Evolutionary conservation across 92 coral and sea anemone species (phyloP).

Genomic region (Paragorgia papillata): DNA sequence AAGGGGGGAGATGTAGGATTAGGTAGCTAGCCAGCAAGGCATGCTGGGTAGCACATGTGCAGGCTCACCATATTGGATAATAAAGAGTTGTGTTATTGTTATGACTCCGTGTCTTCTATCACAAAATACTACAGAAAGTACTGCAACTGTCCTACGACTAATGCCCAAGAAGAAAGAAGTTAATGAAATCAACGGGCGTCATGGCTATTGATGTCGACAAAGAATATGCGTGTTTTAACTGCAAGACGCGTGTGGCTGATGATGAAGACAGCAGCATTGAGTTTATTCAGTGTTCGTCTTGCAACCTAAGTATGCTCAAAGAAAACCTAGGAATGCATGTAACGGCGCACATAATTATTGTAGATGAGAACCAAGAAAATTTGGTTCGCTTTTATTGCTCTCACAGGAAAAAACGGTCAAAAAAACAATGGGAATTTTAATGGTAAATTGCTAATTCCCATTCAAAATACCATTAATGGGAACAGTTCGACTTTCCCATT

Average conservation of each 20-base stretch:
- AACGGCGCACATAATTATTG: conserved; percentile 13
- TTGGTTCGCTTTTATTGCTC: conserved; percentile 50
- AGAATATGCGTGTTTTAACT: conserved; percentile 37
- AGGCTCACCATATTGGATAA: too few relatives aligned
- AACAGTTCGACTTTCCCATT: too few relatives aligned
- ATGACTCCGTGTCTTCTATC: too few relatives aligned
- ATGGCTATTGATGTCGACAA: conserved; percentile 27
- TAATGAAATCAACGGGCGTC: neutral
- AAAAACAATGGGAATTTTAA: too few relatives aligned
- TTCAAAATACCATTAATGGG: too few relatives aligned
- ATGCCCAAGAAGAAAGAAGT: conserved; percentile 21
- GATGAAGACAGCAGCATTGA: conserved; percentile 2
- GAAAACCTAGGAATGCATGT: conserved; percentile 26
- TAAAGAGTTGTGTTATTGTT: too few relatives aligned
- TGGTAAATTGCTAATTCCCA: too few relatives aligned
- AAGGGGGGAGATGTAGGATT: too few relatives aligned
- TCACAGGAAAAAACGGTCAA: too few relatives aligned
- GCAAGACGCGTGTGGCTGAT: conserved; percentile 19
- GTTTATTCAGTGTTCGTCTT: conserved; percentile 34
- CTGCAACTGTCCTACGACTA: conserved; percentile 20
- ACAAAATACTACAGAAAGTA: conserved; percentile 24
- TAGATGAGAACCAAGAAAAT: conserved; percentile 24
- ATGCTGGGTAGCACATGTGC: too few relatives aligned
- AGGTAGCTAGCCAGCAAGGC: too few relatives aligned
- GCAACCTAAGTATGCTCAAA: conserved; percentile 39